Conservation (phyloP, 2,888 invertebrate species). For the Thymelicus sylvestris region DNA sequence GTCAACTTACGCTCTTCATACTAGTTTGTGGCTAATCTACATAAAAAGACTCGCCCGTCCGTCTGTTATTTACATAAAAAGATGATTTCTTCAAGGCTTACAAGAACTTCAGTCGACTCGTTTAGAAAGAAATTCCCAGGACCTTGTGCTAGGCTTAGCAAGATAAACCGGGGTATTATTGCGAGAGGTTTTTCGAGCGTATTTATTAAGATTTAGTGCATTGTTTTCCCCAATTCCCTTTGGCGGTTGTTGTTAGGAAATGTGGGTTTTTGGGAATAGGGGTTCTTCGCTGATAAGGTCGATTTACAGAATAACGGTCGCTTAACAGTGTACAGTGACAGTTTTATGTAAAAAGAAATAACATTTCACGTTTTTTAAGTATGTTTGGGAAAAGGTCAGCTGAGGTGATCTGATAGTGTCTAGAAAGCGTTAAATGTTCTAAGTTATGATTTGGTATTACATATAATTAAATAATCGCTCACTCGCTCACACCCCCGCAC, state of each 20-base stretch:
- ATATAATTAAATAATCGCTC: no score
- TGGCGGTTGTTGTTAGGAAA: conserved; percentile 21
- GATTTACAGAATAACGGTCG: not conserved
- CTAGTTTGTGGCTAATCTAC: no score
- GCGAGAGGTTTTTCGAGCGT: conserved; percentile 44
- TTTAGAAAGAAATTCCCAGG: conserved; percentile 12
- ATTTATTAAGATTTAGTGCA: conserved; percentile 50
- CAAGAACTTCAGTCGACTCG: not conserved
- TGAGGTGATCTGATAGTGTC: no score
- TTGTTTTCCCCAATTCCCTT: conserved; percentile 40
- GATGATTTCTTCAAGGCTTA: not conserved
- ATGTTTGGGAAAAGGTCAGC: no score
- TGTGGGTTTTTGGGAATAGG: conserved; percentile 19
- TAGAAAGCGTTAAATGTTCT: no score
- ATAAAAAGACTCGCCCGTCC: no score
- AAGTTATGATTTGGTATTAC: no score
- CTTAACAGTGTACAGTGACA: not conserved
- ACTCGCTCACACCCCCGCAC: no score
- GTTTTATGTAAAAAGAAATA: not conserved
- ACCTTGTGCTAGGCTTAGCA: conserved; percentile 12
- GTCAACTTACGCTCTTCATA: no score
- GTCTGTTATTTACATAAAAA: no score
- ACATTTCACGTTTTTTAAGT: not conserved
- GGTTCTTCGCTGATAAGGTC: conserved; percentile 1
- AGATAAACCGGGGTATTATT: conserved; percentile 33